Evolutionary conservation across 2,888 invertebrate species (phyloP), one percentile per base, ranked within the genome.

Genomic region (Epistrophe grossulariae): DNA sequence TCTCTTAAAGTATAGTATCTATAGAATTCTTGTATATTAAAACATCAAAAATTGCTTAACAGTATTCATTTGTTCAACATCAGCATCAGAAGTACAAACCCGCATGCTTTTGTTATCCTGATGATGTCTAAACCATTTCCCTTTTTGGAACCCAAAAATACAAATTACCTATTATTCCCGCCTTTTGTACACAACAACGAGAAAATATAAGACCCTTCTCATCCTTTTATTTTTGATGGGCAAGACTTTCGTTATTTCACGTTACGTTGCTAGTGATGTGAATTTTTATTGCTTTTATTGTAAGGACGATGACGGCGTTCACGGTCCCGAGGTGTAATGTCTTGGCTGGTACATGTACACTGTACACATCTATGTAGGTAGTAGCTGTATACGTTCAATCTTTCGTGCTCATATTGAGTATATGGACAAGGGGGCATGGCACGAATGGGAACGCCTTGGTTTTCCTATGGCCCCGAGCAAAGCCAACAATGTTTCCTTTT

Each of bases 201-300:
- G 15, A 48, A n/a, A n/a, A 35, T 35, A 43, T 2, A 3, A 35
- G 50, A 43, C 55, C 64, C 24, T 28, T 55, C 35, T 64, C 40
- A 40, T 38, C 55, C 35, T 40, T 64, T 55, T 52, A 13, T 52
- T 70, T 55, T 70, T 70, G 24, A 24, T 24, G 52, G 43, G 9
- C 52, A 64, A 50, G 59, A 73, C 48, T n/a, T 43, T 24, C 55
- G 43, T 71, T 55, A 57, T 60, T 73, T 73, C 15, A 48, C 55
- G 43, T 52, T 48, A 31, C 45, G 17, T 45, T 6, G 28, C 17
- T 45, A 35, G 66, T 60, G 66, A 80, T 60, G 68, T 60, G 55
- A 48, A 72, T 40, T 80, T 80, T 68, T 84, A 80, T 80, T 77
- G 66, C 80, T 68, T 66, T 59, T 52, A 43, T 72, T 80, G 59